These are phyloP conservation scores for Channa argus DNA, from an alignment of 2,113 vertebrate genomes.

Conservation along the genomic window DNA sequence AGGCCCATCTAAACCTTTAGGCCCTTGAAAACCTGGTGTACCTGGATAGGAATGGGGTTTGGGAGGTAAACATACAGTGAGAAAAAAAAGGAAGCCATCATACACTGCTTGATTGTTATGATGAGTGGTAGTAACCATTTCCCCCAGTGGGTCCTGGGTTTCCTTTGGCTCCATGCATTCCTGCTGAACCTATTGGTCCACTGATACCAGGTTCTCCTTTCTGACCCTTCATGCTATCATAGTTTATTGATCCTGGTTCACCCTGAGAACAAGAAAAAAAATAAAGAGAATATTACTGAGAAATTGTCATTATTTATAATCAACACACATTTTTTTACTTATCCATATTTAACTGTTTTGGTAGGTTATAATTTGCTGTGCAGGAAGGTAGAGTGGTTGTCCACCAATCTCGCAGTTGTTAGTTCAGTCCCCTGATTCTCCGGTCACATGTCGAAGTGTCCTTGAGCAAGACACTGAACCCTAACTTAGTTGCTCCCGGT, in stretches of 20 bases:
- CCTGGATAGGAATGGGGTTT: slow-evolving; percentile 46
- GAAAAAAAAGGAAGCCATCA: background rate
- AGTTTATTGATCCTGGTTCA: slow-evolving; percentile 36
- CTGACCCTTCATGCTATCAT: slow-evolving; percentile 41
- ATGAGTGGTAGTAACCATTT: slow-evolving; percentile 44
- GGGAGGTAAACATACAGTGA: background rate
- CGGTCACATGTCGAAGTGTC: no score
- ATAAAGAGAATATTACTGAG: background rate
- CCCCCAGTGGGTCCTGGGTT: slow-evolving; percentile 58
- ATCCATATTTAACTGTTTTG: background rate
- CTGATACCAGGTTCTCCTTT: slow-evolving; percentile 62
- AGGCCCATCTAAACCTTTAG: slow-evolving; percentile 55
- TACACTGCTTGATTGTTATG: background rate
- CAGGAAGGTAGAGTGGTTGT: no score
- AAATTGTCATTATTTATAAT: background rate
- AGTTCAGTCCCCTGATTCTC: no score
- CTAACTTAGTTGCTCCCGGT: no score
- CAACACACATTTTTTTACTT: background rate
- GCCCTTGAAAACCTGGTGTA: slow-evolving; percentile 56
- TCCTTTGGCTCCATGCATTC: slow-evolving; percentile 56
- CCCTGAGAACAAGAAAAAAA: slow-evolving; percentile 47
- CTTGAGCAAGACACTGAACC: no score
- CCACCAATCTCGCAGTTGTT: no score
- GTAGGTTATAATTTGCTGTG: background rate
- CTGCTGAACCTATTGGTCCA: slow-evolving; percentile 48